Evolutionary conservation across 2,888 invertebrate species (phyloP).

Genomic region (Amblyteles armatorius): DNA sequence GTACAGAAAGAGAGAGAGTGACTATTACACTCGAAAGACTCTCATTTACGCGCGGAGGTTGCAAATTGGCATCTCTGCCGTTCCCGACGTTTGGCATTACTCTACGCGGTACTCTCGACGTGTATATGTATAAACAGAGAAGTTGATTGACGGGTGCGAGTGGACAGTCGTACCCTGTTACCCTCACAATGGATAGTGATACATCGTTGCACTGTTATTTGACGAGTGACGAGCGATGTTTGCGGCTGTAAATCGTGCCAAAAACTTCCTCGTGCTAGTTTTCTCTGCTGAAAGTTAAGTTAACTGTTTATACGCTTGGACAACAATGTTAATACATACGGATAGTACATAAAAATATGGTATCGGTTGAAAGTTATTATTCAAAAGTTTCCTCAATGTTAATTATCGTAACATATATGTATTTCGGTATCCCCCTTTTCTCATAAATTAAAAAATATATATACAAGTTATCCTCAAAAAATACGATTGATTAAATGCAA

Average conservation of each 20-base stretch:
- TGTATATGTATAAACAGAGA: slow-evolving; percentile 6
- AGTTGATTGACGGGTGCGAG: slow-evolving; percentile 42
- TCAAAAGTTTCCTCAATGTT: neutral
- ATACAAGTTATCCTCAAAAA: neutral
- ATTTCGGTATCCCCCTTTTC: neutral
- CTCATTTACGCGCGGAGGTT: slow-evolving; percentile 57
- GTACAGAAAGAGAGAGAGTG: slow-evolving; percentile 16
- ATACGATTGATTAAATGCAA: neutral
- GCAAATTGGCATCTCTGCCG: slow-evolving; percentile 62
- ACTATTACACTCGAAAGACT: slow-evolving; percentile 63
- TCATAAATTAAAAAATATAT: neutral
- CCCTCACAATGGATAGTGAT: slow-evolving; percentile 13
- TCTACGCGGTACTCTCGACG: slow-evolving; percentile 12
- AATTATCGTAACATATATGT: neutral
- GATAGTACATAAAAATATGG: neutral
- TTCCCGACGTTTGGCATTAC: slow-evolving; percentile 35
- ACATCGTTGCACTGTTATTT: neutral
- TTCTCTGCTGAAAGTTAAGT: too few species aligned
- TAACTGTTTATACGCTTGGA: too few species aligned
- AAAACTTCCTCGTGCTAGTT: neutral
- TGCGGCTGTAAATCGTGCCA: slow-evolving; percentile 4
- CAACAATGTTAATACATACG: neutral
- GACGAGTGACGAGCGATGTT: neutral
- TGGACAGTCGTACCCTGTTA: neutral
- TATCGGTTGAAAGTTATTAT: neutral